Conservation (phyloP, 35 echinoderm and acorn worm species). For the Lytechinus pictus region DNA sequence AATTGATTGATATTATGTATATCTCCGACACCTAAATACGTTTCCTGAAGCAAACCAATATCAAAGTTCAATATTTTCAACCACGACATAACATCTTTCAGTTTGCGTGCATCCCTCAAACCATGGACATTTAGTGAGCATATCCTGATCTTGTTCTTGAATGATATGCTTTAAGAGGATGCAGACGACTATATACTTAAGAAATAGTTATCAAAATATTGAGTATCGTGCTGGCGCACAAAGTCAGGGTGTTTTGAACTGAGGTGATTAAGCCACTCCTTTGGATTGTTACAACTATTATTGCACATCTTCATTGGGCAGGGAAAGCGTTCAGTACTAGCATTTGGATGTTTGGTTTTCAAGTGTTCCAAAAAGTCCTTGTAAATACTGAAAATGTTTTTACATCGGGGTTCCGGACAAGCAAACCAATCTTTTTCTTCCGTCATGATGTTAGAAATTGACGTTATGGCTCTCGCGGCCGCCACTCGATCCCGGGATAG, state of each 20-base stretch:
- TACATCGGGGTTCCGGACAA: background rate
- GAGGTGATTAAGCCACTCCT: constrained; percentile 40
- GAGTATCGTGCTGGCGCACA: background rate
- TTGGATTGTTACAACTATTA: background rate
- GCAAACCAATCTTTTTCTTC: background rate
- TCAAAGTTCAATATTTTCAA: constrained; percentile 33
- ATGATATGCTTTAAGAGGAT: too few relatives aligned
- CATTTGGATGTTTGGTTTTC: background rate
- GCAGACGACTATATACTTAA: too few relatives aligned
- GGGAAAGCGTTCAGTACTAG: background rate
- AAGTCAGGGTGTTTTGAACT: background rate
- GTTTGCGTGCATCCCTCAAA: constrained; percentile 10
- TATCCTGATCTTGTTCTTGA: too few relatives aligned
- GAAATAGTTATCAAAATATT: constrained; percentile 45
- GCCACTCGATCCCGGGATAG: too few relatives aligned
- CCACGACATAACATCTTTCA: background rate
- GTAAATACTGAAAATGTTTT: background rate
- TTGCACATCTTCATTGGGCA: constrained; percentile 35
- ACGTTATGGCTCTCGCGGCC: too few relatives aligned
- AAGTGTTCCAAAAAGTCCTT: background rate
- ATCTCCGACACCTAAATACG: constrained; percentile 27
- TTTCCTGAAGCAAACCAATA: constrained; percentile 58
- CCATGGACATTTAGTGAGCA: constrained; percentile 34
- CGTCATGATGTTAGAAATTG: background rate
- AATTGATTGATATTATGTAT: constrained; percentile 8